Conservation (phyloP, 2,888 invertebrate genomes). For the Pasiphila rectangulata region DNA sequence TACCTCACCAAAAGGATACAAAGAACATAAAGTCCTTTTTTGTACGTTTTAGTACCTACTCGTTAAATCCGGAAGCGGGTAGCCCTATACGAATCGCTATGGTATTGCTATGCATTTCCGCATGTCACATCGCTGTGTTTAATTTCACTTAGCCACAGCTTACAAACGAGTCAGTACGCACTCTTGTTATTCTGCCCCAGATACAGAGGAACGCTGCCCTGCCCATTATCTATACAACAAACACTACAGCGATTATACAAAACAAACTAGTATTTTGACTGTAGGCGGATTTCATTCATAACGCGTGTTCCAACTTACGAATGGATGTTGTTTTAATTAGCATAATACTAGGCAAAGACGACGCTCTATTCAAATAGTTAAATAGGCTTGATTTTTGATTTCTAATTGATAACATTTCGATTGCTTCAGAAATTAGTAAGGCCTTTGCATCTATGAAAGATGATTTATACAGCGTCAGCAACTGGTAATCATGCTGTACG, state of each 20-base stretch:
- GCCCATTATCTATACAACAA: conserved; percentile 52
- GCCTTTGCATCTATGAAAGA: too few relatives aligned
- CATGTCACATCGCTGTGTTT: conserved; percentile 41
- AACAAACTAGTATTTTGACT: conserved; percentile 17
- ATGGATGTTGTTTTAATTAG: background rate
- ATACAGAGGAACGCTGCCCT: conserved; percentile 60
- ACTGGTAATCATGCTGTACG: too few relatives aligned
- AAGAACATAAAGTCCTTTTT: background rate
- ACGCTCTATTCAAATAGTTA: too few relatives aligned
- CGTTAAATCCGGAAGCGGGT: conserved; percentile 16
- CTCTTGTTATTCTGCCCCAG: conserved; percentile 61
- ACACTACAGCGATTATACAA: conserved; percentile 21
- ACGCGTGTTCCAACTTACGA: background rate
- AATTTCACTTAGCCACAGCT: conserved; percentile 50
- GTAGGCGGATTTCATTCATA: conserved; percentile 24
- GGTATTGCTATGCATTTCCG: conserved; percentile 39
- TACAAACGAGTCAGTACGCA: conserved; percentile 17
- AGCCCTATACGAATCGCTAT: conserved; percentile 24
- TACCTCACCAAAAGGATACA: background rate
- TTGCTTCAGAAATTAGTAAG: too few relatives aligned
- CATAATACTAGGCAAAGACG: background rate
- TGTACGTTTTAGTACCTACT: background rate
- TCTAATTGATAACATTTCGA: too few relatives aligned
- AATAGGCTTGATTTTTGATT: too few relatives aligned
- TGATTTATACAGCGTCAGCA: too few relatives aligned